A percentile compares a stretch with the other conserved stretches of the same genome.
phyloP scores from a whole-genome alignment of 2,113 vertebrate species.

The Gavialis gangeticus region DNA sequence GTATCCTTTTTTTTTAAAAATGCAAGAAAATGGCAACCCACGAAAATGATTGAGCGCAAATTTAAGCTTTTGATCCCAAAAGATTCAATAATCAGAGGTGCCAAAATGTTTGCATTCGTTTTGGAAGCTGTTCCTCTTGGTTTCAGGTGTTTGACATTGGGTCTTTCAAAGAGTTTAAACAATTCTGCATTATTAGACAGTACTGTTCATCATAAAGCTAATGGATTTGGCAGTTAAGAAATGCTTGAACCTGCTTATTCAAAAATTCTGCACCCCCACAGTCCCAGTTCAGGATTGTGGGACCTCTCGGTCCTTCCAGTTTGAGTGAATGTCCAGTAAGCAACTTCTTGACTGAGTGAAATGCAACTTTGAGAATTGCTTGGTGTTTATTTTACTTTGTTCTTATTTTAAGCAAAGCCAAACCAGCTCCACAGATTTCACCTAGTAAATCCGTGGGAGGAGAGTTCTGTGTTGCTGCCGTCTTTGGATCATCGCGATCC shows the following conservation, averaged over 20 bases:
- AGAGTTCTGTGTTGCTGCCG: conserved; percentile 94
- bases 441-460: conserved; percentile 96
- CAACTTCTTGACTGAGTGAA: not conserved
- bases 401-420: conserved; percentile 91
- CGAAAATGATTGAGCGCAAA: conserved; percentile 21
- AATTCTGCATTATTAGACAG: not conserved
- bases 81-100: not conserved
- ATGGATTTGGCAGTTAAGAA: conserved; percentile 8
- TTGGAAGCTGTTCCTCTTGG: not conserved
- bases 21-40: not conserved
- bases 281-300: not conserved
- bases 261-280: not conserved
- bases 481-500: conserved; percentile 93
- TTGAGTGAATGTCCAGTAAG: not conserved
- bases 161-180: conserved; percentile 10
- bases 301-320: not conserved
- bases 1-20: conserved; percentile 12
- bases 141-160: not conserved
- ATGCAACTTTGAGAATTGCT: not conserved
- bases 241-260: not conserved
- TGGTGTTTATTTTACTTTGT: conserved; percentile 43
- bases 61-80: conserved; percentile 38
- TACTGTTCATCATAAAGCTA: not conserved
- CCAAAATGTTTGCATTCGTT: conserved; percentile 8
- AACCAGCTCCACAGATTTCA: conserved; percentile 95